Evolutionary conservation across 2,797 vertebrate genomes (phyloP), one percentile per base, ranked within the genome.

Genomic region (Gallinago solitaria): DNA sequence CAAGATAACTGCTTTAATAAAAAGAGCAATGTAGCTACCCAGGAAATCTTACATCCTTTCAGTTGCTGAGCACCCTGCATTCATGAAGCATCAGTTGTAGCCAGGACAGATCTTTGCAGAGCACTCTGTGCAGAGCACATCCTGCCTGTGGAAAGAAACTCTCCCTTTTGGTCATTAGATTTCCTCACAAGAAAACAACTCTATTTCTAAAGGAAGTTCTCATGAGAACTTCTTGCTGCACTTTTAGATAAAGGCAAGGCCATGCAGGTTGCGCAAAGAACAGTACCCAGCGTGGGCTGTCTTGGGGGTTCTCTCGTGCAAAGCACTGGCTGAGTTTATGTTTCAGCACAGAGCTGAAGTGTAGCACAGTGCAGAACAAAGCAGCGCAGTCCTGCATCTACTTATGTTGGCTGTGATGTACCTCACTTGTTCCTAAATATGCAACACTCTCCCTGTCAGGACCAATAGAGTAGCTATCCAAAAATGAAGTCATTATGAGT

Each of bases 251-350:
- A 53, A 87, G 18, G 4, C 11, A 84, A 75, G 35, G 24, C 12
- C 11, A 9, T 0, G 1, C 17, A 56, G 8, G 6, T 30, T 6
- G 5, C 8, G 1, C 6, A 24, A 12, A 27, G 21, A 57, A 13
- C 9, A 67, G 10, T 5, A 48, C 1, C 4, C 33, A 23, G 9
- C 2, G 1, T 5, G 9, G 64, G 7, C 9, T 77, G 28, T 11
- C 16, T 37, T 23, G 4, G 11, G 5, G 9, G 20, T 83, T 61
- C 32, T 35, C 16, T 45, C 37, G 51, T 71, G 51, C 9, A 45
- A 20, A 12, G 5, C 2, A 0, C 8, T 68, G n/a, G 6, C 20
- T 39, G 35, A 65, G 4, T 39, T 76, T 68, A 10, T 65, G 12
- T 5, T 48, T 9, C 18, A 33, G 8, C 24, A 35, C 5, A 33